Base-by-base conservation (phyloP, 2,797 vertebrate genomes). In the Melanotaenia boesemani region DNA sequence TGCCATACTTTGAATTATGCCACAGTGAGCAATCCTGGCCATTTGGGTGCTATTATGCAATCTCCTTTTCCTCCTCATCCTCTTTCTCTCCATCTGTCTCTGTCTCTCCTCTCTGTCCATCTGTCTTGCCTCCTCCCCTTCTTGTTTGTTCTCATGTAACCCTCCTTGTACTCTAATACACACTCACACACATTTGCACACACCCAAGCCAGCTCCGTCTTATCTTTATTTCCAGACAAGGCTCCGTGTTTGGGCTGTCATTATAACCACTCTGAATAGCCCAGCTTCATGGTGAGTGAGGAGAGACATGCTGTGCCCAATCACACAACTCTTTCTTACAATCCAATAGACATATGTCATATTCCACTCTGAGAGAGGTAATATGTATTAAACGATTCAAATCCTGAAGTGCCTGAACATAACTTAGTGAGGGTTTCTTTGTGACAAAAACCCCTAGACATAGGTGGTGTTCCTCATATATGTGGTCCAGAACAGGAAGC, bases 191-290 rank as follows among this genome's bases (percentile, higher is more conserved):
- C 66, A 67, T 58, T 66, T 44, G 34, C 39, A 50, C 44, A 64
- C 57, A 67, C 67, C 55, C 65, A 54, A 34, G 50, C 76, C 30
- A 26, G 18, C 77, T 65, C 65, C 56, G 81, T 74, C 90, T 94
- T 90, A 90, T 94, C 91, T 90, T 83, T 82, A 85, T 86, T 90
- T 88, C 86, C 89, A 93, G 91, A 93, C 86, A 90, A 91, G 86
- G 67, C 89, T 82, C 79, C 83, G 85, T 88, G 86, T 92, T 91
- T 90, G 86, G 88, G 84, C 86, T 88, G 88, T 91, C 92, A 90
- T 92, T 89, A 90, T 92, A 88, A 88, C 87, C 85, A 91, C 80
- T 89, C 88, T 93, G 88, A 91, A 93, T 90, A 72, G 79, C 67
- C 77, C 5, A 79, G 89, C 85, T 91, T 92, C 83, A 69, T 84